These are phyloP conservation scores for Harpagifer antarcticus DNA, from an alignment of 2,797 vertebrate genomes.

Conservation along the genomic window DNA sequence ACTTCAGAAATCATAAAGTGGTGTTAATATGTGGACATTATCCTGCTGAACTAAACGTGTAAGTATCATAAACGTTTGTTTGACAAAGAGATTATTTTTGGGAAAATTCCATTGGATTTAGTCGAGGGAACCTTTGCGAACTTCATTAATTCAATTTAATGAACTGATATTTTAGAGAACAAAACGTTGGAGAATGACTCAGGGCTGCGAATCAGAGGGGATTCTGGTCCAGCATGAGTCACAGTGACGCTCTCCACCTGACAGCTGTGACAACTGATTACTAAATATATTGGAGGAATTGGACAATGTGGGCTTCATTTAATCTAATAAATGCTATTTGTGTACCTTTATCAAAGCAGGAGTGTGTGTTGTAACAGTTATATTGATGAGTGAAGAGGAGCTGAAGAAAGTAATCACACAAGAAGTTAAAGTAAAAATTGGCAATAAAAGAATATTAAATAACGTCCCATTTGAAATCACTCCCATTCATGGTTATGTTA, in stretches of 20 bases:
- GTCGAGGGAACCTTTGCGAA: too few species aligned
- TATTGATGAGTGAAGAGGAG: neutral
- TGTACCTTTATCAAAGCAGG: too few species aligned
- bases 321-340: neutral
- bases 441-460: too few species aligned
- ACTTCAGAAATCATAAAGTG: too few species aligned
- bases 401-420: too few species aligned
- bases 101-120: too few species aligned
- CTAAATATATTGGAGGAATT: constrained; percentile 7
- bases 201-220: constrained; percentile 36
- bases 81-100: too few species aligned
- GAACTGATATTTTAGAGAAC: constrained; percentile 21
- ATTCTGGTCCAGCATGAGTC: constrained; percentile 38
- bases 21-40: too few species aligned
- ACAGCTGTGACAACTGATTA: constrained; percentile 25
- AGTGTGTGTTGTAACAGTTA: neutral
- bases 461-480: neutral
- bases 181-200: constrained; percentile 39
- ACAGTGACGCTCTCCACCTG: constrained; percentile 28
- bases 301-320: neutral
- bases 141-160: neutral
- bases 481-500: neutral
- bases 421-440: too few species aligned
- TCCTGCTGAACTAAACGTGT: too few species aligned
- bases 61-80: too few species aligned